Conservation (phyloP, 2,888 invertebrate genomes). For the Drosophila testacea region DNA sequence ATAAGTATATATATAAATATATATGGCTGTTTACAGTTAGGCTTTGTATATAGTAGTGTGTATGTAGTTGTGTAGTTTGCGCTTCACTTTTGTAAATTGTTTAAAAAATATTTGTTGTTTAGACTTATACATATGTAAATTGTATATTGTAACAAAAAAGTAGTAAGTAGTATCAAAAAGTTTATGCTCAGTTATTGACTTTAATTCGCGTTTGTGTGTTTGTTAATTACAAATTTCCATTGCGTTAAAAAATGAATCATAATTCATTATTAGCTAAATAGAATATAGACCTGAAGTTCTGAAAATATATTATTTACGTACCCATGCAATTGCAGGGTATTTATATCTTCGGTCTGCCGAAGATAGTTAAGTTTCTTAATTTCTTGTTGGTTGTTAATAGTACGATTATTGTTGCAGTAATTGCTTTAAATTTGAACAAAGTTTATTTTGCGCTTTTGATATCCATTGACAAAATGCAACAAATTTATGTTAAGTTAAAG, state of each 20-base stretch:
- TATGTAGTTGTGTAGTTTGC: slow-evolving; percentile 36
- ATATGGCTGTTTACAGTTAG: slow-evolving; percentile 25
- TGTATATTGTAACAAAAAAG: slow-evolving; percentile 78
- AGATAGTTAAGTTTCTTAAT: slow-evolving; percentile 13
- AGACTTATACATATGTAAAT: slow-evolving; percentile 65
- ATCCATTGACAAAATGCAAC: slow-evolving; percentile 79
- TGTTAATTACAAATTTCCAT: slow-evolving; percentile 33
- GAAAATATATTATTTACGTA: slow-evolving; percentile 42
- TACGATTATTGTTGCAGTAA: slow-evolving; percentile 70
- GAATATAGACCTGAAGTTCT: slow-evolving; percentile 48
- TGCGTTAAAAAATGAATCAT: slow-evolving; percentile 31
- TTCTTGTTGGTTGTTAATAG: slow-evolving; percentile 41
- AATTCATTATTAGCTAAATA: slow-evolving; percentile 43
- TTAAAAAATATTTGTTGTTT: slow-evolving; percentile 68
- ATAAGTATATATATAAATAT: slow-evolving; percentile 23
- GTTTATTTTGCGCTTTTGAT: slow-evolving; percentile 64
- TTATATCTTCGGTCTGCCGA: slow-evolving; percentile 15
- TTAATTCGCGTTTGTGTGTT: slow-evolving; percentile 20
- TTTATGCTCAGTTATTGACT: slow-evolving; percentile 68
- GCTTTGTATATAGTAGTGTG: slow-evolving; percentile 42
- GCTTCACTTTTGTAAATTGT: slow-evolving; percentile 64
- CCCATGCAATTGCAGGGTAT: slow-evolving; percentile 8
- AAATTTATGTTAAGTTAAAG: slow-evolving; percentile 55
- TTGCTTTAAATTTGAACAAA: slow-evolving; percentile 81
- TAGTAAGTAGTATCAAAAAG: slow-evolving; percentile 83